Evolutionary conservation across 2,113 vertebrate species (phyloP), one percentile per base, ranked within the genome.

Genomic region (Ia io): DNA sequence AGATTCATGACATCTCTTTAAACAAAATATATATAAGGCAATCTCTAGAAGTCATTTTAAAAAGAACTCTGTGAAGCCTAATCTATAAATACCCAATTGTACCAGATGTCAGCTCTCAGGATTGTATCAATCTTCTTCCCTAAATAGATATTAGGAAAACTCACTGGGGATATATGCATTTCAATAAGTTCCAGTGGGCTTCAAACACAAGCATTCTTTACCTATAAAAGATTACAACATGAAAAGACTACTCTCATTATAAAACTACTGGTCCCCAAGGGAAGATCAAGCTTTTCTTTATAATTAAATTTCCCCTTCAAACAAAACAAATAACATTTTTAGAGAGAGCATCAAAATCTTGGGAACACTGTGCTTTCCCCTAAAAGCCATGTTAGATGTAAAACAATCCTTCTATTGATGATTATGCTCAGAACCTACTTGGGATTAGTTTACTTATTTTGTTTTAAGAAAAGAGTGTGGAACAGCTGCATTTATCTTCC

Each of bases 251-350:
- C 91, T 96, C 94, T 74, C 88, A 74, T 91, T 96, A 94, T 80
- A 95, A 97, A 84, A 95, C 96, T 80, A 80, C 92, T 96, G 56
- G 82, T 83, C 65, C 92, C 56, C 79, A 73, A 44, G 88, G 89
- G 93, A 96, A 10, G 96, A 96, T 92, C 42, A 91, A 94, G 90
- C 16, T 97, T 97, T 94, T 82, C 73, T 95, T 93, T 96, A 69
- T 95, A 98, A 98, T 97, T 98, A 98, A 97, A 97, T 13, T 95
- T 94, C 18, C 80, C 95, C 96, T 96, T 79, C 97, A 97, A 98
- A 59, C 32, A 94, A 98, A 97, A 97, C 53, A 96, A 91, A 96
- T 73, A 47, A 85, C 40, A 59, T 91, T 85, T 96, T 94, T 14
- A 85, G 85, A 96, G 35, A 96, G 12, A 96, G 20, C 42, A 97